phyloP scores from a whole-genome alignment of 2,113 vertebrate species.

The Laticauda laticaudata region DNA sequence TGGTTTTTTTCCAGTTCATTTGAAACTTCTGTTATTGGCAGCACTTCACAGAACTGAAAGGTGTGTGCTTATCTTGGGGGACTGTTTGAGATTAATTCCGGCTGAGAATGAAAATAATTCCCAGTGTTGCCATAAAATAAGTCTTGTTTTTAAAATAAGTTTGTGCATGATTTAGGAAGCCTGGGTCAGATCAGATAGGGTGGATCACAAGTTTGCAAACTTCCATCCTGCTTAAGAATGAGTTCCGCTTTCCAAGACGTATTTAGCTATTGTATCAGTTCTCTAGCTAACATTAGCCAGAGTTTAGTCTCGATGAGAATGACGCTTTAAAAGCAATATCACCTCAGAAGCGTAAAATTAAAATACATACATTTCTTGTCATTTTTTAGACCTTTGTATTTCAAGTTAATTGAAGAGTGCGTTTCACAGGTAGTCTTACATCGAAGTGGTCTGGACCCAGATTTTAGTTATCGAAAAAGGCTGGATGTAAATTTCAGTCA shows the following conservation, averaged over 20 bases:
- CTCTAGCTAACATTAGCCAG: background rate
- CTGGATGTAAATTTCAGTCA: constrained; percentile 91
- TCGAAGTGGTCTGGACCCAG: constrained; percentile 90
- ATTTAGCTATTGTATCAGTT: background rate
- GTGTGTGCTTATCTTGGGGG: no score
- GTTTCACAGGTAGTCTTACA: constrained; percentile 96
- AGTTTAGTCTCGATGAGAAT: background rate
- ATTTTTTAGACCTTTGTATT: constrained; percentile 87
- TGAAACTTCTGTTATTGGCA: no score
- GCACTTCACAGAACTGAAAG: no score
- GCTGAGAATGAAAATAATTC: no score
- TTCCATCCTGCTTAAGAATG: background rate
- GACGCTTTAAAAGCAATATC: background rate
- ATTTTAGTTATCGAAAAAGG: constrained; percentile 94
- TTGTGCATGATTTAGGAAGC: no score
- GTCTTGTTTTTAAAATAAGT: no score
- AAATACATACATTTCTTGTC: constrained; percentile 14
- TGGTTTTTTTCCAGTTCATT: no score
- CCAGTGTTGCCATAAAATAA: no score
- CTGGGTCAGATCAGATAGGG: no score
- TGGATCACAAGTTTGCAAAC: background rate
- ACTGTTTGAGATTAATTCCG: no score
- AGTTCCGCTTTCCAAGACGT: background rate
- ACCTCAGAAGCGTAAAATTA: background rate
- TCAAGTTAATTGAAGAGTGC: constrained; percentile 96